Conservation (phyloP, 2,113 vertebrate genomes). For the Vombatus ursinus region DNA sequence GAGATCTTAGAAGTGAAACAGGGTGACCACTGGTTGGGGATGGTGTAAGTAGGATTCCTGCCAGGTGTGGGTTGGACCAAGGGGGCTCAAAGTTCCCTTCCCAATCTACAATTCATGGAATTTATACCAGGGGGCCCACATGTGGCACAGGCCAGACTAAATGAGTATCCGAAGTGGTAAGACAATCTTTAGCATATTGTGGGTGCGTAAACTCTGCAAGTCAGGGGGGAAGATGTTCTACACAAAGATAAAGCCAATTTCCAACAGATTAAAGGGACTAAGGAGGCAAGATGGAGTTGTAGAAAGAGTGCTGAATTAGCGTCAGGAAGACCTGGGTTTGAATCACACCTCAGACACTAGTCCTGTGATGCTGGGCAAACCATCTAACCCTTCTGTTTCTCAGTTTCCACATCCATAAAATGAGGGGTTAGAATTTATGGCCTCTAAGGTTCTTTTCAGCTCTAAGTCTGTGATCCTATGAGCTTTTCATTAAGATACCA, state of each 20-base stretch:
- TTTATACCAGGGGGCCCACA: neutral
- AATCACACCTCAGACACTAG: neutral
- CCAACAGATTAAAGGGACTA: neutral
- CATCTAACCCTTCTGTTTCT: neutral
- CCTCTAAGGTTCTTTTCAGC: neutral
- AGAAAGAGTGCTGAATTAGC: neutral
- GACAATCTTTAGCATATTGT: neutral
- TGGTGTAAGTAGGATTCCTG: neutral
- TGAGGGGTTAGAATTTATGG: neutral
- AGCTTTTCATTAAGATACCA: neutral
- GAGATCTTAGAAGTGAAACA: neutral
- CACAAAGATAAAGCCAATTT: neutral
- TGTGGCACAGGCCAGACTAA: neutral
- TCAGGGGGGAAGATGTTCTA: neutral
- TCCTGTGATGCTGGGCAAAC: neutral
- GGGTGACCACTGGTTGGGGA: neutral
- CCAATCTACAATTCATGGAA: neutral
- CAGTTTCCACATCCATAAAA: neutral
- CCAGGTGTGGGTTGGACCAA: neutral
- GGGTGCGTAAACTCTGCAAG: neutral
- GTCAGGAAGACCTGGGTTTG: neutral
- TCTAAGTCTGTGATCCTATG: neutral
- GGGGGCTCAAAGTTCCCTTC: neutral
- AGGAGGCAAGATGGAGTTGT: neutral
- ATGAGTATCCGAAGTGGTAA: neutral